phyloP scores from a whole-genome alignment of 2,888 invertebrate species.

The Leuctra nigra region DNA sequence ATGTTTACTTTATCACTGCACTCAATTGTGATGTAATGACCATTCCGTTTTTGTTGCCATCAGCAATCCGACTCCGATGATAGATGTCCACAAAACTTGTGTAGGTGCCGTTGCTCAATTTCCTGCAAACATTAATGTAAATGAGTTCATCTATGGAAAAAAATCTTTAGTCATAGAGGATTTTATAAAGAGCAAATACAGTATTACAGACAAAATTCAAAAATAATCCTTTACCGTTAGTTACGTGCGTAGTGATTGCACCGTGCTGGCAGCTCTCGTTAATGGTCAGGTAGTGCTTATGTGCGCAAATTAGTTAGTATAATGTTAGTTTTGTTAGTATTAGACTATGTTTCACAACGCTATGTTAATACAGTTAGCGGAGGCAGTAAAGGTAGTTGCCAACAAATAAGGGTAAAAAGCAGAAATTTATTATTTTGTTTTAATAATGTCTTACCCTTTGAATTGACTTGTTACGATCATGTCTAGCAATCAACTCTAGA shows the following conservation, averaged over 20 bases:
- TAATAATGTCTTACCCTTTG: conserved; percentile 43
- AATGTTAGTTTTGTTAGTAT: neutral
- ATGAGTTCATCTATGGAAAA: neutral
- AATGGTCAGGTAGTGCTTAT: too few species aligned
- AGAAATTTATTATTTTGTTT: neutral
- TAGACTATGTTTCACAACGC: neutral
- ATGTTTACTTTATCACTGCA: too few species aligned
- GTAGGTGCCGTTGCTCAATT: conserved; percentile 44
- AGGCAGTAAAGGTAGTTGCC: neutral
- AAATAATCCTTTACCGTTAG: too few species aligned
- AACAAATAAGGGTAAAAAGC: neutral
- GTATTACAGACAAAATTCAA: neutral
- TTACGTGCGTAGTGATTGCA: too few species aligned
- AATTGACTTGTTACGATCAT: conserved; percentile 44
- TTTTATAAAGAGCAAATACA: neutral
- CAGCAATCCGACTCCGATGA: conserved; percentile 41
- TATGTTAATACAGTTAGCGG: neutral
- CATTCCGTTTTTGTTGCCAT: too few species aligned
- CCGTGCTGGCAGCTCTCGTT: too few species aligned
- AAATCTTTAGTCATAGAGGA: neutral
- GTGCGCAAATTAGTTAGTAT: too few species aligned
- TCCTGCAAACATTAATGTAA: conserved; percentile 35
- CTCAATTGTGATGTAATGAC: too few species aligned
- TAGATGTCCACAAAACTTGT: conserved; percentile 40
- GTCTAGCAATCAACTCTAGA: conserved; percentile 45